Evolutionary conservation across 2,113 vertebrate species (phyloP).

Genomic region (Varanus komodoensis): DNA sequence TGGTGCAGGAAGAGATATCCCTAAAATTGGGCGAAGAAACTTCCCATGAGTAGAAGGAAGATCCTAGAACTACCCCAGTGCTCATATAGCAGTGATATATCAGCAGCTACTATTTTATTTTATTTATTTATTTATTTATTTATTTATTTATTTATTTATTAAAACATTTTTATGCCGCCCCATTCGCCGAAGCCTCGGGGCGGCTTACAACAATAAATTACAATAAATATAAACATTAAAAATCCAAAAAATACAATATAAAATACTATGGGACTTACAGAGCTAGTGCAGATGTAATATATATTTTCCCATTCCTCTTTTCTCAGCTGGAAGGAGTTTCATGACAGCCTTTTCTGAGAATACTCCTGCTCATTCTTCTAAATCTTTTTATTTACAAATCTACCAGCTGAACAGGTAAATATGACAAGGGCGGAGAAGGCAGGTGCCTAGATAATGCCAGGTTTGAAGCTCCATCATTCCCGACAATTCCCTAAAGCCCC

Average conservation of each 20-base stretch:
- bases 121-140: no score
- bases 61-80: not conserved
- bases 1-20: no score
- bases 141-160: no score
- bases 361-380: not conserved
- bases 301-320: not conserved
- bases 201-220: no score
- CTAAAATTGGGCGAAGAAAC: no score
- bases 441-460: not conserved
- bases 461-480: not conserved
- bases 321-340: not conserved
- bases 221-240: no score
- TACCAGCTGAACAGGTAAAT: not conserved
- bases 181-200: no score
- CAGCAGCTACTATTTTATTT: no score
- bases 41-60: no score
- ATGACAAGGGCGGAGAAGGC: not conserved
- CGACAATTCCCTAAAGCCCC: not conserved
- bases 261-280: not conserved
- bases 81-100: no score
- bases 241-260: no score
- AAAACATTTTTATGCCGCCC: no score
- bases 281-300: not conserved
- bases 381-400: not conserved
- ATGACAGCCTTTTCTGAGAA: not conserved